Evolutionary conservation across 2,888 invertebrate species (phyloP).

Genomic region (Tipula vernalis): DNA sequence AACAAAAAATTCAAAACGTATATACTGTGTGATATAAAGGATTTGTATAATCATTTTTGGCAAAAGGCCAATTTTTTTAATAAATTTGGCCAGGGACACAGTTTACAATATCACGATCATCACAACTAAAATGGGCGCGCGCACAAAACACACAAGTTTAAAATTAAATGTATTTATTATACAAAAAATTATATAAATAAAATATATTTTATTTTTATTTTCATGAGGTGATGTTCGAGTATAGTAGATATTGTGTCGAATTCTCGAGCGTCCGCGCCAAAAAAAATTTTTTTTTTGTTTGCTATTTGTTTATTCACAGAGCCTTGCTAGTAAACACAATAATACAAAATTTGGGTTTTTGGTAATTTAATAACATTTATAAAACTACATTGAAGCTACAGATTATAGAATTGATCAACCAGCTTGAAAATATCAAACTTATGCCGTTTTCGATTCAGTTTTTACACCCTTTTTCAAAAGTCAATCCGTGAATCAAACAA

Average conservation of each 20-base stretch:
- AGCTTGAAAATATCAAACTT: too few species aligned
- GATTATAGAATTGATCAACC: not conserved
- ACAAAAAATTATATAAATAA: not conserved
- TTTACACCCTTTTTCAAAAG: too few species aligned
- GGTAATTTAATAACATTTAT: not conserved
- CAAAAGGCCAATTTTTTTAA: slow-evolving; percentile 5
- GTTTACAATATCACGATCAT: not conserved
- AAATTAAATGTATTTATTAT: not conserved
- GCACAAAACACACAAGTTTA: not conserved
- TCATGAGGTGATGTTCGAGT: not conserved
- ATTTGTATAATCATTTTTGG: slow-evolving; percentile 5
- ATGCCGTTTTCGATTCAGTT: too few species aligned
- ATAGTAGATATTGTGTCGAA: not conserved
- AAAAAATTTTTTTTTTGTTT: not conserved
- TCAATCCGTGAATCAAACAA: too few species aligned
- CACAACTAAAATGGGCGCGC: not conserved
- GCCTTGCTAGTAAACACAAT: not conserved
- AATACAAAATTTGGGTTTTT: not conserved
- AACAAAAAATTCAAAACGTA: not conserved
- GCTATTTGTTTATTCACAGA: not conserved
- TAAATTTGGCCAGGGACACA: slow-evolving; percentile 14
- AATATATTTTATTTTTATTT: not conserved
- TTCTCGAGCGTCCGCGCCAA: not conserved
- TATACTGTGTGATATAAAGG: not conserved
- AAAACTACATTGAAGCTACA: not conserved